phyloP scores from a whole-genome alignment of 2,888 invertebrate species.

The Sussaba pulchella region DNA sequence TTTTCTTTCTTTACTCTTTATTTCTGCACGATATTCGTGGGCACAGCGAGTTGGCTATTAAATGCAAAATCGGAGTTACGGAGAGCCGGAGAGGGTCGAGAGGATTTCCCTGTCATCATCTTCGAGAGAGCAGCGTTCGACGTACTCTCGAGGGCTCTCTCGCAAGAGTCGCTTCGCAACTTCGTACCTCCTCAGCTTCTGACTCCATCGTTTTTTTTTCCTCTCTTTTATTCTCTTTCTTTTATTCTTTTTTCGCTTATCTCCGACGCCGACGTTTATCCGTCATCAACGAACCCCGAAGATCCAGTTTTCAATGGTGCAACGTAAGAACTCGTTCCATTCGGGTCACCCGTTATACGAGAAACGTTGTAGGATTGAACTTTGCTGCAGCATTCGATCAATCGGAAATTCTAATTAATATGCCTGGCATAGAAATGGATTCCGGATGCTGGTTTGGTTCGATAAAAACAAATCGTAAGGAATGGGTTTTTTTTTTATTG shows the following conservation, averaged over 20 bases:
- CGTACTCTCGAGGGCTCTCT: slow-evolving; percentile 21
- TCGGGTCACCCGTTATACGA: slow-evolving; percentile 46
- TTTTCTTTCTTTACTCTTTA: background rate
- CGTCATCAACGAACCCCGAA: background rate
- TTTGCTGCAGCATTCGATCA: slow-evolving; percentile 11
- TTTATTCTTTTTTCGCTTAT: background rate
- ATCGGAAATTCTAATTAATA: slow-evolving; percentile 33
- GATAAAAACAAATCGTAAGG: too few species aligned
- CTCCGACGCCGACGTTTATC: too few species aligned
- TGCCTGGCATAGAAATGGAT: too few species aligned
- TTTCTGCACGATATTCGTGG: slow-evolving; percentile 1
- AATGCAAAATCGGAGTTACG: slow-evolving; percentile 27
- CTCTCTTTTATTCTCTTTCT: background rate
- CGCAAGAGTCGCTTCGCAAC: background rate
- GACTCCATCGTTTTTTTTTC: background rate
- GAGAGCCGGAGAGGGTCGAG: slow-evolving; percentile 3
- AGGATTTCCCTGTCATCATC: background rate
- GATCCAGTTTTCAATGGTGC: slow-evolving; percentile 20
- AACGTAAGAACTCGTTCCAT: slow-evolving; percentile 28
- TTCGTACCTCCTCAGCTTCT: slow-evolving; percentile 9
- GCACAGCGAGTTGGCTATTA: slow-evolving; percentile 16
- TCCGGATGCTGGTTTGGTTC: too few species aligned
- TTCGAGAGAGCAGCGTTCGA: slow-evolving; percentile 14
- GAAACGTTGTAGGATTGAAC: slow-evolving; percentile 3
- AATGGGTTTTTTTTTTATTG: too few species aligned